Conservation (phyloP, 2,797 vertebrate species). For the Streptopelia turtur region DNA sequence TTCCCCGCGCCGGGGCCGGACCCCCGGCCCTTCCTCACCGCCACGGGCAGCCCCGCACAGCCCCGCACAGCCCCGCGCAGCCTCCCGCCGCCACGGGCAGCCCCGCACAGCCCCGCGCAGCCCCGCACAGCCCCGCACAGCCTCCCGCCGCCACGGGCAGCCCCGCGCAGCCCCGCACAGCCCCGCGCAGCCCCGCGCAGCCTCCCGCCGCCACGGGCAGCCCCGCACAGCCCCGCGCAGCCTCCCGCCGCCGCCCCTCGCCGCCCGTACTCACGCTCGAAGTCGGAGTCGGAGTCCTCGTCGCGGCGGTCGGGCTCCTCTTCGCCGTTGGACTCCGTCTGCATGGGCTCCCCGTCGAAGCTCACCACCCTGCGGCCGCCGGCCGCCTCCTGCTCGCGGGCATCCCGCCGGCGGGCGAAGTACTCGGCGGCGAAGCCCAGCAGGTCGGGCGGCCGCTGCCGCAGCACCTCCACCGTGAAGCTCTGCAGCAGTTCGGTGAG, state of each 20-base stretch:
- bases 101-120: neutral
- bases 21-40: too few relatives aligned
- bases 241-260: neutral
- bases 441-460: constrained; percentile 92
- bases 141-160: neutral
- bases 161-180: neutral
- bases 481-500: constrained; percentile 97
- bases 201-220: neutral
- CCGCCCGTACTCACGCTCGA: constrained; percentile 83
- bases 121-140: neutral
- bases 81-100: neutral
- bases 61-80: neutral
- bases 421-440: constrained; percentile 95
- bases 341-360: constrained; percentile 92
- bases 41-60: too few relatives aligned
- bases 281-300: constrained; percentile 87
- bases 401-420: constrained; percentile 90
- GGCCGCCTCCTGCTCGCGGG: constrained; percentile 82
- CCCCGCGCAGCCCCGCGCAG: too few relatives aligned
- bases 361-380: constrained; percentile 81
- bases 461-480: constrained; percentile 96
- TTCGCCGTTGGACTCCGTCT: constrained; percentile 89
- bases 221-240: neutral
- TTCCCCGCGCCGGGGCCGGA: neutral
- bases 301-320: constrained; percentile 80